Evolutionary conservation across 2,113 vertebrate genomes (phyloP).

Genomic region (Microtus montanus): DNA sequence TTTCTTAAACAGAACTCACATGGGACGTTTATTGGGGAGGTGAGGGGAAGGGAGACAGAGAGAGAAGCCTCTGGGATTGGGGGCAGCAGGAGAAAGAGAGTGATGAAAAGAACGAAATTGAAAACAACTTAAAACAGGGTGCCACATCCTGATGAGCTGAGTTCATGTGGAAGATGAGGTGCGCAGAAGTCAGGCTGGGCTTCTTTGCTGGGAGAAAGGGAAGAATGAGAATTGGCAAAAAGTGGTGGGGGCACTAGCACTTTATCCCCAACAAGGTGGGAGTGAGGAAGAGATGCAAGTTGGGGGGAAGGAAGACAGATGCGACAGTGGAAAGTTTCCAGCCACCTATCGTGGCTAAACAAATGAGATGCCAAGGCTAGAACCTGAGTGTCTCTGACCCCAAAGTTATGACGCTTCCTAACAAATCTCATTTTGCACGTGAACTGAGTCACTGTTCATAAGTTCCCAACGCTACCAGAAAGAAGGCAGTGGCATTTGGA

Average conservation of each 20-base stretch:
- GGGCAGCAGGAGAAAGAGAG: too few species aligned
- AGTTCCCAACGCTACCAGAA: background rate
- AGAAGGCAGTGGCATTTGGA: background rate
- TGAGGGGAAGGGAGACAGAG: too few species aligned
- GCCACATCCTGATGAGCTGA: background rate
- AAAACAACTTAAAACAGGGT: background rate
- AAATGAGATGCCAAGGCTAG: background rate
- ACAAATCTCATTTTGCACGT: background rate
- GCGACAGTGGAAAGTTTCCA: background rate
- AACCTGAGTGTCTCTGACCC: background rate
- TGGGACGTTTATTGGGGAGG: too few species aligned
- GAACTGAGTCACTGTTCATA: background rate
- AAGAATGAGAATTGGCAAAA: background rate
- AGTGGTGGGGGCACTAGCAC: background rate
- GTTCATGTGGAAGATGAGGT: background rate
- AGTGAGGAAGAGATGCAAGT: background rate
- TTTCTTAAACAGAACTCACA: background rate
- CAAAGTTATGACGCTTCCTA: background rate
- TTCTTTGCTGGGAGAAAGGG: background rate
- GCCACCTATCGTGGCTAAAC: background rate
- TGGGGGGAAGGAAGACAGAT: background rate
- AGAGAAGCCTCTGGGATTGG: too few species aligned
- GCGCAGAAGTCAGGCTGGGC: background rate
- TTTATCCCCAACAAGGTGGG: background rate
- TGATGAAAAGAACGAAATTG: background rate